Evolutionary conservation across 2,113 vertebrate genomes (phyloP).

Genomic region (Pampusana beccarii): DNA sequence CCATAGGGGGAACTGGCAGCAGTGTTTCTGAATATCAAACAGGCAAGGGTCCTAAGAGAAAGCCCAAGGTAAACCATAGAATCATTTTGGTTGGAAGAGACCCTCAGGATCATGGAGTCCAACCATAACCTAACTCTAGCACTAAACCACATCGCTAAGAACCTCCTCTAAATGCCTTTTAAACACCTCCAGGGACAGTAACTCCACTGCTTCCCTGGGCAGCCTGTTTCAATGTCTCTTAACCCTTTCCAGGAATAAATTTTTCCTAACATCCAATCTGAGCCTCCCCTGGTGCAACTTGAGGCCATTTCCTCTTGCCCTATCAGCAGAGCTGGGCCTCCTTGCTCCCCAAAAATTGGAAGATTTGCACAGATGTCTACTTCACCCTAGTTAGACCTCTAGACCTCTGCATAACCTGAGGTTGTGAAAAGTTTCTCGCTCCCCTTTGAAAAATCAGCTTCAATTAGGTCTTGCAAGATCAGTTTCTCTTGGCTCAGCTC

Average conservation of each 20-base stretch:
- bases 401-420: not conserved
- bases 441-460: not conserved
- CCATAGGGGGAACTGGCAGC: not conserved
- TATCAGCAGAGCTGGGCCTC: not conserved
- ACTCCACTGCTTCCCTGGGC: no score
- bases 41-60: not conserved
- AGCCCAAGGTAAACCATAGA: not conserved
- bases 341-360: not conserved
- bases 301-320: no score
- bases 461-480: not conserved
- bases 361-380: not conserved
- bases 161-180: no score
- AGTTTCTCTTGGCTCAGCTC: not conserved
- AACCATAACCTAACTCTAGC: no score
- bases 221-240: no score
- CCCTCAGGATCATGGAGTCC: no score
- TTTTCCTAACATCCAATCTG: no score
- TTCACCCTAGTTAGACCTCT: not conserved
- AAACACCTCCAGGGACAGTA: no score
- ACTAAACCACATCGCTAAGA: no score
- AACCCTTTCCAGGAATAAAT: no score
- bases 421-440: not conserved
- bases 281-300: no score
- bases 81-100: no score
- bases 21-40: not conserved